These are phyloP conservation scores for Dendroctonus valens DNA, from an alignment of 1,140 invertebrate species.

Conservation along the genomic window DNA sequence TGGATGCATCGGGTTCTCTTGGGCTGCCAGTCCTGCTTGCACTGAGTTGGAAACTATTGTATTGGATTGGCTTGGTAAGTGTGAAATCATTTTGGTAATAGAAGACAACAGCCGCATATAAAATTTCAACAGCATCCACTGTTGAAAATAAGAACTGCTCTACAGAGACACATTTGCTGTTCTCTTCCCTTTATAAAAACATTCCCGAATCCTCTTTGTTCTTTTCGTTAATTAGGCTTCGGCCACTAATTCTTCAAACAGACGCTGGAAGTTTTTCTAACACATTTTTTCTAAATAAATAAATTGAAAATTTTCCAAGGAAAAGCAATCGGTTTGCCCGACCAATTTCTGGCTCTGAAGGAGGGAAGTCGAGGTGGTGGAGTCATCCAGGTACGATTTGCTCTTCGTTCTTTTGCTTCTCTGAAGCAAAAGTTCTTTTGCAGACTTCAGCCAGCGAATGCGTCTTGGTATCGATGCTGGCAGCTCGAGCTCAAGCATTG, in stretches of 20 bases:
- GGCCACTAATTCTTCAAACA: no score
- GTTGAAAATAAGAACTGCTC: no score
- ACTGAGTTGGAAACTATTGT: constrained; percentile 97
- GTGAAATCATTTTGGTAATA: background rate
- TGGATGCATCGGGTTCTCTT: constrained; percentile 97
- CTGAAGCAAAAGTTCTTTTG: constrained; percentile 31
- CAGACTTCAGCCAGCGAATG: constrained; percentile 98
- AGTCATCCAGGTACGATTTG: constrained; percentile 75
- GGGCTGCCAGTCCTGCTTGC: constrained; percentile 92
- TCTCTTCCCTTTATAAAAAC: no score
- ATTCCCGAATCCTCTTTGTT: no score
- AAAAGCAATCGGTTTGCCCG: constrained; percentile 87
- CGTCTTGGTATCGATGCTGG: constrained; percentile 91
- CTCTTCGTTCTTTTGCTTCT: background rate
- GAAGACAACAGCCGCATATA: no score
- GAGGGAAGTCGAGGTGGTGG: constrained; percentile 87
- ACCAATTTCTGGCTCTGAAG: constrained; percentile 78
- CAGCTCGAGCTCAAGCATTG: constrained; percentile 91
- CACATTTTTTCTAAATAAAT: no score
- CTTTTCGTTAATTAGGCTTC: no score
- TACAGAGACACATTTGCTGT: no score
- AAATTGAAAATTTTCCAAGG: constrained; percentile 51
- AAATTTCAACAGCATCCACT: no score
- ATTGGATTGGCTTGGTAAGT: constrained; percentile 93
- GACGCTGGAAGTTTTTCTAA: no score